Evolutionary conservation across 2,113 vertebrate genomes (phyloP).

Genomic region (Pomatorhinus ruficollis): DNA sequence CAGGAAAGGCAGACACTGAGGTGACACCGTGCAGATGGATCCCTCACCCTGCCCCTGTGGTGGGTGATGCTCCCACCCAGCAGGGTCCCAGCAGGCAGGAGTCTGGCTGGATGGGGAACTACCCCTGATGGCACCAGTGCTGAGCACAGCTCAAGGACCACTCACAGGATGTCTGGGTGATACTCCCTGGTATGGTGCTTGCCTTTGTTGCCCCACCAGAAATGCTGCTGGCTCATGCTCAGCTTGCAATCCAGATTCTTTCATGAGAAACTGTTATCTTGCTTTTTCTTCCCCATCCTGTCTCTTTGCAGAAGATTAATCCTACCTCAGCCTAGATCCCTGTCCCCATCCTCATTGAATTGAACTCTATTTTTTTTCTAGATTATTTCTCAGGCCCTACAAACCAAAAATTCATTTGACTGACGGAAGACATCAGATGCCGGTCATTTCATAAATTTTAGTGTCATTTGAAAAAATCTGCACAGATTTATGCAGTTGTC

Average conservation of each 20-base stretch:
- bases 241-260: neutral
- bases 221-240: neutral
- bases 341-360: neutral
- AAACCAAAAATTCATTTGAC: conserved; percentile 1
- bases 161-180: neutral
- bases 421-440: neutral
- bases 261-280: neutral
- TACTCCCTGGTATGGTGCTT: accelerated
- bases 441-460: neutral
- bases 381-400: neutral
- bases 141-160: neutral
- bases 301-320: neutral
- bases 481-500: neutral
- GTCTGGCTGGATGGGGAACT: accelerated
- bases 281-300: neutral
- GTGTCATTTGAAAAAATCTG: neutral
- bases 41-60: accelerated
- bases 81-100: neutral
- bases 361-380: neutral
- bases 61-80: accelerated
- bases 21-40: accelerated
- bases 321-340: neutral
- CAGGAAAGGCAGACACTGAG: accelerated
- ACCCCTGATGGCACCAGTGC: neutral
- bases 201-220: neutral